These are phyloP conservation scores for Steinernema feltiae DNA, from an alignment of 1,140 invertebrate genomes.

Conservation along the genomic window DNA sequence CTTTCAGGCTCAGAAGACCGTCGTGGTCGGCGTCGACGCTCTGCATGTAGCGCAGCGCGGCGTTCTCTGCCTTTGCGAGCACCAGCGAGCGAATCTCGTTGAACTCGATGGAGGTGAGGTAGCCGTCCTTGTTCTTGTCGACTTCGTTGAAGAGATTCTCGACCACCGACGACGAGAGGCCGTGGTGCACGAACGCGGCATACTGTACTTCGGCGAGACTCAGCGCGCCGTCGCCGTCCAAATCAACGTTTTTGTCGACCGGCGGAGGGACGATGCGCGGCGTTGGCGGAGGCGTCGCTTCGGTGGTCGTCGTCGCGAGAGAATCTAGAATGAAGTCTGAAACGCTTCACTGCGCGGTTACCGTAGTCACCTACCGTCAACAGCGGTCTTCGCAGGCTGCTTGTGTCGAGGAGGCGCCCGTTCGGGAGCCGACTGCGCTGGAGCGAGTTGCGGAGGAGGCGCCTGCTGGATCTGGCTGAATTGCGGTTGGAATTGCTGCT, in stretches of 20 bases:
- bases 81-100: constrained; percentile 53
- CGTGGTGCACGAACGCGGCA: constrained; percentile 56
- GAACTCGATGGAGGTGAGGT: constrained; percentile 47
- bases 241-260: constrained; percentile 53
- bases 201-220: constrained; percentile 53
- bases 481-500: neutral
- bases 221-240: constrained; percentile 51
- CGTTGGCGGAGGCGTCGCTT: neutral
- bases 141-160: constrained; percentile 50
- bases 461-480: neutral
- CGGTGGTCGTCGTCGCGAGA: neutral
- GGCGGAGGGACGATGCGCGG: constrained; percentile 8
- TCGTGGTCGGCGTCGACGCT: constrained; percentile 53
- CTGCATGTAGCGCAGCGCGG: constrained; percentile 51
- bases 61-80: constrained; percentile 56
- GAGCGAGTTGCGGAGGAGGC: neutral
- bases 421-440: neutral
- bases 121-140: constrained; percentile 48
- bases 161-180: constrained; percentile 51
- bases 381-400: neutral
- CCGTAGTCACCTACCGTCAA: neutral
- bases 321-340: constrained; percentile 6
- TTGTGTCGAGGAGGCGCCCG: neutral
- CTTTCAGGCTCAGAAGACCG: constrained; percentile 45
- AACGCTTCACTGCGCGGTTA: neutral